phyloP scores from a whole-genome alignment of 2,888 invertebrate species.

The Drosophila paranaensis region DNA sequence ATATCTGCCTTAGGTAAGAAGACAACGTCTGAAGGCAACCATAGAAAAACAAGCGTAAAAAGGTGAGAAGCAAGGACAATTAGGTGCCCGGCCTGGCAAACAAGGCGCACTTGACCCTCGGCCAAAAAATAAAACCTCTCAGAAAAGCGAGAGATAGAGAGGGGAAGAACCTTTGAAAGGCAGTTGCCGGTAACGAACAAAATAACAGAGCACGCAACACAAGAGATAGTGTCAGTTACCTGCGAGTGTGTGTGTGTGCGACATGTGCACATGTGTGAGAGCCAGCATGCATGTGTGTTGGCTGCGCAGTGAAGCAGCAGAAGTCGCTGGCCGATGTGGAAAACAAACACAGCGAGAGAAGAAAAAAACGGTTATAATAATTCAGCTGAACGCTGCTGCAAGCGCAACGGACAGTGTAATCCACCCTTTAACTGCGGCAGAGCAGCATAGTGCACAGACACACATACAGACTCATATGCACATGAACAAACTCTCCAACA shows the following conservation, averaged over 20 bases:
- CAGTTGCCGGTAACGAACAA: constrained; percentile 63
- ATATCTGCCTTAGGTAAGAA: constrained; percentile 21
- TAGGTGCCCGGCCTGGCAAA: constrained; percentile 36
- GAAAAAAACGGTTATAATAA: constrained; percentile 62
- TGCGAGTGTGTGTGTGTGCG: constrained; percentile 28
- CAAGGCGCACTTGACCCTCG: constrained; percentile 65
- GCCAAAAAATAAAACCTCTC: constrained; percentile 13
- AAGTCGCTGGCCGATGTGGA: constrained; percentile 70
- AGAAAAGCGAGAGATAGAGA: not conserved
- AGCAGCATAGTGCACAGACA: constrained; percentile 9
- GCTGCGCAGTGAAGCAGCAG: constrained; percentile 76
- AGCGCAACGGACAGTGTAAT: constrained; percentile 58
- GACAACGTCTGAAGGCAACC: constrained; percentile 42
- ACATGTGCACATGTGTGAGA: constrained; percentile 1
- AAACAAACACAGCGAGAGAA: constrained; percentile 66
- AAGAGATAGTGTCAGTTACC: constrained; percentile 60
- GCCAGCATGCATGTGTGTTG: constrained; percentile 16
- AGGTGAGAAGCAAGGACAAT: constrained; percentile 46
- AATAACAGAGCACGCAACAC: constrained; percentile 53
- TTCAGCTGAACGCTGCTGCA: constrained; percentile 40
- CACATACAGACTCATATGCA: not conserved
- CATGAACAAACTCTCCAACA: not conserved
- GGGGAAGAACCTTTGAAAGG: constrained; percentile 51
- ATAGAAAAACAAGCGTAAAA: constrained; percentile 40
- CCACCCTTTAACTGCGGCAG: constrained; percentile 65